Conservation (phyloP, 1,140 invertebrate species). For the Adoxophyes honmai region DNA sequence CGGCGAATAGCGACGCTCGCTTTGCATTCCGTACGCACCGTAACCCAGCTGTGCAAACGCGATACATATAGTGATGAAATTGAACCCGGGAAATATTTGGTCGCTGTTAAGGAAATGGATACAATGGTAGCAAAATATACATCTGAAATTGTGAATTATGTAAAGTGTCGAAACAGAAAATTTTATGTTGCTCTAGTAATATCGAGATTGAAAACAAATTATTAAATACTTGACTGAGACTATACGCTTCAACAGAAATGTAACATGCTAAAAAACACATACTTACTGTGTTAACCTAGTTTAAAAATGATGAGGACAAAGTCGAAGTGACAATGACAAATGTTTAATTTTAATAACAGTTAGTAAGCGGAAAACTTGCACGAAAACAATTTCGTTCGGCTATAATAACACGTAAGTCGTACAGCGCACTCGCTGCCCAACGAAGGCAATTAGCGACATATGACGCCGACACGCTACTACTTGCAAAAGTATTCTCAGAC, state of each 20-base stretch:
- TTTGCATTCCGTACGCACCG: constrained; percentile 1
- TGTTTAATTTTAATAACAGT: constrained; percentile 6
- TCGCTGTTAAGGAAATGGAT: background rate
- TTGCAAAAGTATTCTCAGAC: constrained; percentile 28
- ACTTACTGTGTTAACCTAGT: too few relatives aligned
- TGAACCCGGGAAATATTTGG: background rate
- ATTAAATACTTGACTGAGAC: too few relatives aligned
- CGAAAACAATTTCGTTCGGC: constrained; percentile 29
- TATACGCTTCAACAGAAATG: too few relatives aligned
- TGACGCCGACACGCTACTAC: constrained; percentile 38
- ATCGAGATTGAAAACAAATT: too few relatives aligned
- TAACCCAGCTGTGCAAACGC: too few relatives aligned
- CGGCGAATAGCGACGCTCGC: background rate
- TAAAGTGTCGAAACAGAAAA: too few relatives aligned
- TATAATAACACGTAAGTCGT: constrained; percentile 29
- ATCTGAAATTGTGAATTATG: too few relatives aligned
- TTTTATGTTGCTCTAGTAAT: too few relatives aligned
- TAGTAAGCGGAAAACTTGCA: constrained; percentile 19
- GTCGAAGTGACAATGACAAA: background rate
- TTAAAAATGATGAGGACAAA: too few relatives aligned
- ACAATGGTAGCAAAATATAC: background rate
- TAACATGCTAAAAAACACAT: too few relatives aligned
- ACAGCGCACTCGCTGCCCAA: constrained; percentile 31
- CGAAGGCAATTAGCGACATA: constrained; percentile 56
- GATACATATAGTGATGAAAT: background rate